phyloP scores from a whole-genome alignment of 1,140 invertebrate genomes.

The Myzus persicae region DNA sequence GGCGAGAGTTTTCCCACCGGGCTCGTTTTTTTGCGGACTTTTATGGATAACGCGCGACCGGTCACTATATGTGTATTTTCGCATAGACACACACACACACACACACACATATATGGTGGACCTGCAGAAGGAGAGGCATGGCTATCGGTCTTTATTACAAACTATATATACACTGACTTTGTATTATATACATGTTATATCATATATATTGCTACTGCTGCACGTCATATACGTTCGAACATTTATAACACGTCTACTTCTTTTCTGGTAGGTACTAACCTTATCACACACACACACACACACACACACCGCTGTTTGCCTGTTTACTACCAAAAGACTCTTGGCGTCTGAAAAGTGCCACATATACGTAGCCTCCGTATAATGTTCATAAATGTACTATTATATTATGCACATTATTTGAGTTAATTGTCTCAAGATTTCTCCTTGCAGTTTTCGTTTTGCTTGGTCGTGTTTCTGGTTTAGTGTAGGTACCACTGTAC shows the following conservation, averaged over 20 bases:
- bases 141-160: conserved; percentile 56
- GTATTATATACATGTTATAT: conserved; percentile 7
- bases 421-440: not conserved
- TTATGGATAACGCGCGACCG: conserved; percentile 55
- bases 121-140: not conserved
- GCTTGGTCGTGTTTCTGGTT: not conserved
- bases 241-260: conserved; percentile 31
- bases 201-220: not conserved
- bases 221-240: not conserved
- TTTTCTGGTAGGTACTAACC: not conserved
- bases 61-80: conserved; percentile 3
- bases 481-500: not conserved
- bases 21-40: conserved; percentile 55
- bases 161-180: not conserved
- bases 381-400: not conserved
- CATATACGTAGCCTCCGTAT: not conserved
- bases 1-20: conserved; percentile 54
- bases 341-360: not conserved
- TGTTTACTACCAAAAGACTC: not conserved
- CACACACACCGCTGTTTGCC: not conserved
- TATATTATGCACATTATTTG: not conserved
- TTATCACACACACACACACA: not conserved
- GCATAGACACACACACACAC: too few species aligned
- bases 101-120: not conserved
- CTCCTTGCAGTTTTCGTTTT: not conserved